Evolutionary conservation across 1,140 invertebrate species (phyloP).

Genomic region (Tigriopus japonicus): DNA sequence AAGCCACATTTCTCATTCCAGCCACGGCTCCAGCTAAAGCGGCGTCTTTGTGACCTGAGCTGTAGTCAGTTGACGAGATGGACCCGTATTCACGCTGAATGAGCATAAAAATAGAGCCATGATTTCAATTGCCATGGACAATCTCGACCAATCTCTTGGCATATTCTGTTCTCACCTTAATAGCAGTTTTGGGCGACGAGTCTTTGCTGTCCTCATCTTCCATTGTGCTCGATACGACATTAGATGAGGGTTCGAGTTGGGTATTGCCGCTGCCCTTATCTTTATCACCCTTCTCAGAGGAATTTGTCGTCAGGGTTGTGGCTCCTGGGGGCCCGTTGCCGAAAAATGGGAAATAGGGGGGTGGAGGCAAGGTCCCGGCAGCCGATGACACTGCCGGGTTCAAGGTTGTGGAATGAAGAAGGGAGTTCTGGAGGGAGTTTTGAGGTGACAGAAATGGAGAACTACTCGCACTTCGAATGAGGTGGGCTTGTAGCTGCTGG

Average conservation of each 20-base stretch:
- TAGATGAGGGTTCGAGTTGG: background rate
- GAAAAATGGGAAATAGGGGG: background rate
- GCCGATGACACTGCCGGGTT: background rate
- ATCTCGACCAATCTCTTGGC: too few relatives aligned
- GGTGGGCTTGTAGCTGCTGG: slow-evolving; percentile 4
- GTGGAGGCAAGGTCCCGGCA: background rate
- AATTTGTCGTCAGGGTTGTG: too few relatives aligned
- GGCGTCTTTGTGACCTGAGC: too few relatives aligned
- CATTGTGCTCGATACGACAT: slow-evolving; percentile 6
- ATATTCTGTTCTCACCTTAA: background rate
- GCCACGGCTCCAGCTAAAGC: too few relatives aligned
- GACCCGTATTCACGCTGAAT: too few relatives aligned
- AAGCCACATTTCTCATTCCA: too few relatives aligned
- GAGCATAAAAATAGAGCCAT: too few relatives aligned
- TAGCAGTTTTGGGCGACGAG: background rate
- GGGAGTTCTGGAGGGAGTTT: background rate
- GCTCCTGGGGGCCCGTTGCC: too few relatives aligned
- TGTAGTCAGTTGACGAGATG: too few relatives aligned
- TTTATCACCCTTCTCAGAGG: too few relatives aligned
- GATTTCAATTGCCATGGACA: too few relatives aligned
- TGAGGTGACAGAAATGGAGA: background rate
- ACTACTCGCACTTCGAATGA: background rate
- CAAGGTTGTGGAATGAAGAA: background rate
- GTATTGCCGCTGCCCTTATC: background rate
- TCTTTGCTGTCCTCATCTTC: slow-evolving; percentile 2